Percentiles rank a stretch among this genome's conserved stretches.
phyloP scores from a whole-genome alignment of 2,797 vertebrate genomes.

The Sebastes taczanowskii region DNA sequence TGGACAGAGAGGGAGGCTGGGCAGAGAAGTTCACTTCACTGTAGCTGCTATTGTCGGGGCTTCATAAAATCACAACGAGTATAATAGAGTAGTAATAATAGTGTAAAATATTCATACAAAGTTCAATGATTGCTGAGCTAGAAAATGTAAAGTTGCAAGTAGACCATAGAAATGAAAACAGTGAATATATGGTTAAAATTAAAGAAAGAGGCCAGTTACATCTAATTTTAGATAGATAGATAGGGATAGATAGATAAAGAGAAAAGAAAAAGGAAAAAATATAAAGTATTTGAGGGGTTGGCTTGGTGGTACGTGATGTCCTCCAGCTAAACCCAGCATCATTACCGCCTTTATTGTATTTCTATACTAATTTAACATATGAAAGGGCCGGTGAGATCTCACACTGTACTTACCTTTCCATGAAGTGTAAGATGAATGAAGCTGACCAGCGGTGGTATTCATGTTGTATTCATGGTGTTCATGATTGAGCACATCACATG shows the following conservation, averaged over 20 bases:
- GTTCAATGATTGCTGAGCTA: neutral
- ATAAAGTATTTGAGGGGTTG: neutral
- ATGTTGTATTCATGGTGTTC: neutral
- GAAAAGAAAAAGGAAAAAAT: too few relatives aligned
- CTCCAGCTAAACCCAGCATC: neutral
- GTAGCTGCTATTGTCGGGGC: neutral
- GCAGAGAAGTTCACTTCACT: neutral
- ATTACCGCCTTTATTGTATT: neutral
- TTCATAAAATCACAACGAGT: neutral
- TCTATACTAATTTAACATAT: neutral
- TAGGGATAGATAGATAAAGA: neutral
- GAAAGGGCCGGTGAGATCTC: neutral
- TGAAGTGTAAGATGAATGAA: neutral
- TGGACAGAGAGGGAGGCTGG: neutral
- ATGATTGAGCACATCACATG: constrained; percentile 14
- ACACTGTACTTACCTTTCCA: neutral
- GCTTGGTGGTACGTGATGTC: neutral
- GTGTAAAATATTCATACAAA: neutral
- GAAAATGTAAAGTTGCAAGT: neutral
- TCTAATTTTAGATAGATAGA: neutral
- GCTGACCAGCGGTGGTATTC: neutral
- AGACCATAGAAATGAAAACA: neutral
- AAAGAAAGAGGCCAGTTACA: neutral
- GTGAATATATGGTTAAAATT: neutral
- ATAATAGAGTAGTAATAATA: neutral